Evolutionary conservation across 2,888 invertebrate genomes (phyloP).

Genomic region (Acronicta alni): DNA sequence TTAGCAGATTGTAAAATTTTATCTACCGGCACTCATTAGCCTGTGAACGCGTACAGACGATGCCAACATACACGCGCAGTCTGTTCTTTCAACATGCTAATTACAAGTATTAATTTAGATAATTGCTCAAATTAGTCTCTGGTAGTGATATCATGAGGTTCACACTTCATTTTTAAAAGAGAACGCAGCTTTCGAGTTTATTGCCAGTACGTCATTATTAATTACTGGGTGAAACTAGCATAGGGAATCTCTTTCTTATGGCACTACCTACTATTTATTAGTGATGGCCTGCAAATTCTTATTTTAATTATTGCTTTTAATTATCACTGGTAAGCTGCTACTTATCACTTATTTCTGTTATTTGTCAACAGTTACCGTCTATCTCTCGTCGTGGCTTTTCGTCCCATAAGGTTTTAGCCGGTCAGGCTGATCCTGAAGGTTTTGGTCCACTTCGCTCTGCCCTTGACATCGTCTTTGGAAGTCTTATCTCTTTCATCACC

Average conservation of each 20-base stretch:
- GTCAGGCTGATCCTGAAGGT: too few species aligned
- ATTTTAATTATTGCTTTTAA: not conserved
- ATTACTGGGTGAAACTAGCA: not conserved
- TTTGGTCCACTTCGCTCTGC: too few species aligned
- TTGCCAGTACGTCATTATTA: slow-evolving; percentile 34
- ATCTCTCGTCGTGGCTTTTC: too few species aligned
- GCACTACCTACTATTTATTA: not conserved
- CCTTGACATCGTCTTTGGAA: too few species aligned
- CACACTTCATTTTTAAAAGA: slow-evolving; percentile 69
- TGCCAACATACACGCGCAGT: slow-evolving; percentile 43
- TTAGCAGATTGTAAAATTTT: slow-evolving; percentile 64
- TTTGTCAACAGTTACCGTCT: too few species aligned
- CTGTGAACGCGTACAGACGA: slow-evolving; percentile 43
- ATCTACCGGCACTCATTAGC: slow-evolving; percentile 48
- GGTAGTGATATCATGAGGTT: slow-evolving; percentile 80
- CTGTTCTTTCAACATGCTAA: slow-evolving; percentile 67
- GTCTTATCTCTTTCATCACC: too few species aligned
- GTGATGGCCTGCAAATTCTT: not conserved
- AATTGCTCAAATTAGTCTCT: slow-evolving; percentile 75
- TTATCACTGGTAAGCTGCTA: not conserved
- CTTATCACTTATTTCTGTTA: not conserved
- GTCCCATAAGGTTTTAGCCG: too few species aligned
- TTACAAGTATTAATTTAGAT: slow-evolving; percentile 71
- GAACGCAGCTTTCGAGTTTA: slow-evolving; percentile 50
- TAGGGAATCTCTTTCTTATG: not conserved